phyloP scores from a whole-genome alignment of 2,797 vertebrate species.

The Spinibarbus caldwelli region DNA sequence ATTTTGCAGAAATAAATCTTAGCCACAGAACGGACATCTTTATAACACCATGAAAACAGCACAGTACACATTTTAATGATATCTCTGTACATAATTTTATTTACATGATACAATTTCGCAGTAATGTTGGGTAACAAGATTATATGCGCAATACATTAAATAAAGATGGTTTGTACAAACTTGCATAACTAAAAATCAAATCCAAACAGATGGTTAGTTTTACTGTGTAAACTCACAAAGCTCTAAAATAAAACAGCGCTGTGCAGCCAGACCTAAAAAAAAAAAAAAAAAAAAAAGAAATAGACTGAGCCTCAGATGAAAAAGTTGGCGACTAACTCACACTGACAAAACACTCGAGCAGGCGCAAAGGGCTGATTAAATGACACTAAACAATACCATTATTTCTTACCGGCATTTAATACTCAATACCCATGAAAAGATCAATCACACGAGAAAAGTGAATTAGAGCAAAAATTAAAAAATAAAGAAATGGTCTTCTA shows the following conservation, averaged over 20 bases:
- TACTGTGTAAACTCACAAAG: slow-evolving; percentile 52
- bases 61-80: slow-evolving; percentile 26
- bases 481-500: slow-evolving; percentile 65
- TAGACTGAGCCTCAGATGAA: slow-evolving; percentile 30
- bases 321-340: slow-evolving; percentile 44
- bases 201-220: slow-evolving; percentile 56
- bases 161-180: slow-evolving; percentile 81
- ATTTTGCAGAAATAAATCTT: not conserved
- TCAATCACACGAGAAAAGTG: slow-evolving; percentile 64
- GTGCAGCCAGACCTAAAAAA: slow-evolving; percentile 65
- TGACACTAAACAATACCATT: slow-evolving; percentile 50
- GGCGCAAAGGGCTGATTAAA: slow-evolving; percentile 28
- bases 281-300: slow-evolving; percentile 46
- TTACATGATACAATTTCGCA: slow-evolving; percentile 78
- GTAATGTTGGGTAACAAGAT: slow-evolving; percentile 73
- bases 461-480: slow-evolving; percentile 40
- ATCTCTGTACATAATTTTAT: slow-evolving; percentile 82
- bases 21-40: not conserved
- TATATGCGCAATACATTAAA: slow-evolving; percentile 80
- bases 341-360: slow-evolving; percentile 37
- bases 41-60: not conserved
- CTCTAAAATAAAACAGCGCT: slow-evolving; percentile 41
- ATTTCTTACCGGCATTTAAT: slow-evolving; percentile 53
- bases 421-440: slow-evolving; percentile 55
- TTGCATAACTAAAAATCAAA: slow-evolving; percentile 76